Conservation (phyloP, 2,797 vertebrate genomes). For the Champsocephalus esox region DNA sequence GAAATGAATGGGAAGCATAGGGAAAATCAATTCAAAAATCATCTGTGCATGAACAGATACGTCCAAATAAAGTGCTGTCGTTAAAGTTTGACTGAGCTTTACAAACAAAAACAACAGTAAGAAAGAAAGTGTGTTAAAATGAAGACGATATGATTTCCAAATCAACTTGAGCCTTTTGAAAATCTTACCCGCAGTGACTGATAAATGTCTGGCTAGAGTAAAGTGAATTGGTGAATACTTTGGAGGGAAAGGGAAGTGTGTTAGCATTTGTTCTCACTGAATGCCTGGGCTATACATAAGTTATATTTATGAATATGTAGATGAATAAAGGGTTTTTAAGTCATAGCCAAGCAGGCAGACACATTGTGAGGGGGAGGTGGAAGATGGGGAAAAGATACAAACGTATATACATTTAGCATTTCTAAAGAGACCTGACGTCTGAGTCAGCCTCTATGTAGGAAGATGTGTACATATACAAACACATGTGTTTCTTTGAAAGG, state of each 20-base stretch:
- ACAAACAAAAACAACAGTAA: not conserved
- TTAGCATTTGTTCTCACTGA: not conserved
- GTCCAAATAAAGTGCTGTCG: not conserved
- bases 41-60: not conserved
- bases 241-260: not conserved
- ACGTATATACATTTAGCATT: not conserved
- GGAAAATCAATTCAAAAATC: not conserved
- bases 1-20: not conserved
- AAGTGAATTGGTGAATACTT: not conserved
- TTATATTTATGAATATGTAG: constrained; percentile 6
- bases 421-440: constrained; percentile 19
- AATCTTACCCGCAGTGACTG: not conserved
- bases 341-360: constrained; percentile 21
- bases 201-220: not conserved
- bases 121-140: not conserved
- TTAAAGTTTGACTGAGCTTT: not conserved
- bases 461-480: constrained; percentile 1
- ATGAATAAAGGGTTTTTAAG: constrained; percentile 3
- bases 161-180: not conserved
- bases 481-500: constrained; percentile 22
- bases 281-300: constrained; percentile 10
- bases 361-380: constrained; percentile 1
- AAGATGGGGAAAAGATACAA: constrained; percentile 8
- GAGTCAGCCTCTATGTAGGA: not conserved
- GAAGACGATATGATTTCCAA: not conserved